phyloP scores from a whole-genome alignment of 1,140 invertebrate species.

The Microplitis mediator region DNA sequence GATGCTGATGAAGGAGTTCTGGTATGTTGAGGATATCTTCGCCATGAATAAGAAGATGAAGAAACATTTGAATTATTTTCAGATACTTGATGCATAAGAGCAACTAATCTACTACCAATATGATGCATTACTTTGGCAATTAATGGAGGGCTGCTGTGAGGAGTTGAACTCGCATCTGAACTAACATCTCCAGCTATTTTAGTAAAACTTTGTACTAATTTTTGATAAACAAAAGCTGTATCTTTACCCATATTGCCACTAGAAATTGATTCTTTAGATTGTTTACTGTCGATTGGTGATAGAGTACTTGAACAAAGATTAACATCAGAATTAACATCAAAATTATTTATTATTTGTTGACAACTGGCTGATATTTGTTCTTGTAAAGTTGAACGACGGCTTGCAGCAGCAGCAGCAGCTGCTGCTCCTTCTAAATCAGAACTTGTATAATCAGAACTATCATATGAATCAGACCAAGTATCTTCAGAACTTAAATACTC shows the following conservation, averaged over 20 bases:
- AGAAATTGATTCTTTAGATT: background rate
- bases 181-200: conserved; percentile 68
- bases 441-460: conserved; percentile 88
- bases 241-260: conserved; percentile 67
- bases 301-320: background rate
- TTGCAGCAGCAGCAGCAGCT: conserved; percentile 32
- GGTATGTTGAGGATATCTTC: conserved; percentile 58
- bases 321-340: conserved; percentile 65
- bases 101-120: conserved; percentile 85
- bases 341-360: conserved; percentile 86
- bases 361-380: conserved; percentile 87
- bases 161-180: conserved; percentile 59
- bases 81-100: conserved; percentile 90
- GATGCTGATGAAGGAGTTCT: conserved; percentile 71
- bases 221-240: conserved; percentile 83
- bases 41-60: conserved; percentile 55
- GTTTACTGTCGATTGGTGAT: too few species aligned
- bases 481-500: conserved; percentile 90
- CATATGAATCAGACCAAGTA: conserved; percentile 90
- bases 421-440: conserved; percentile 81
- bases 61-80: conserved; percentile 65
- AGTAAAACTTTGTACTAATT: conserved; percentile 79
- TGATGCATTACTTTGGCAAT: conserved; percentile 92
- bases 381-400: conserved; percentile 75
- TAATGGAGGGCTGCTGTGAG: conserved; percentile 81